Conservation (phyloP, 2,888 invertebrate genomes). For the Pterostichus madidus region DNA sequence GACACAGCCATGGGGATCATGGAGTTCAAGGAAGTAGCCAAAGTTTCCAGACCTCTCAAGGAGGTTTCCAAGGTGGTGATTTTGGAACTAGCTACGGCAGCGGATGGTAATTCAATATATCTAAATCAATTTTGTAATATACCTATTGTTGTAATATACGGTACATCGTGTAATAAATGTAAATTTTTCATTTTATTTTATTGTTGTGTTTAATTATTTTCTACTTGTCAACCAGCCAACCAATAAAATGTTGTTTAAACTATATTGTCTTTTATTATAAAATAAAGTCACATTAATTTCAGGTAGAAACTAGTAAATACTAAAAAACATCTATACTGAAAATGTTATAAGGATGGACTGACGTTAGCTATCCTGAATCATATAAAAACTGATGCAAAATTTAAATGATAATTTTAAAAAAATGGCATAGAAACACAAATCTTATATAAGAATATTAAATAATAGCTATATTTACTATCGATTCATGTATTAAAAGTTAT, state of each 20-base stretch:
- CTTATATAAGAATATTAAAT: too few species aligned
- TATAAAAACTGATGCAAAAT: too few species aligned
- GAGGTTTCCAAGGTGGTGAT: constrained; percentile 30
- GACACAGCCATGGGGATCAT: background rate
- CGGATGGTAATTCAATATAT: constrained; percentile 27
- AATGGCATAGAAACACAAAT: too few species aligned
- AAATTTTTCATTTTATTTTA: background rate
- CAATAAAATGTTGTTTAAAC: background rate
- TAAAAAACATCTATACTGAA: too few species aligned
- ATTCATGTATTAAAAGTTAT: too few species aligned
- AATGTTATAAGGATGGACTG: too few species aligned
- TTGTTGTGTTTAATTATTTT: background rate
- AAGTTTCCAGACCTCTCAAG: constrained; percentile 50
- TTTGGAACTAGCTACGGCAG: constrained; percentile 46
- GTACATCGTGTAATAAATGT: background rate
- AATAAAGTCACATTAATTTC: too few species aligned
- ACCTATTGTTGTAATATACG: background rate
- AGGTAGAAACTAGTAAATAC: too few species aligned
- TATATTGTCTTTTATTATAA: too few species aligned
- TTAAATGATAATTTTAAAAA: too few species aligned
- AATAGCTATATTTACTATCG: too few species aligned
- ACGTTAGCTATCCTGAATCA: too few species aligned
- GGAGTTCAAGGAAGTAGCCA: constrained; percentile 30
- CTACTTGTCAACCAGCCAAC: background rate
- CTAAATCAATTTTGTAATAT: constrained; percentile 1